A percentile compares a stretch with the other conserved stretches of the same genome.
Conservation (phyloP, 2,113 vertebrate species). For the Sphyrna mokarran region DNA sequence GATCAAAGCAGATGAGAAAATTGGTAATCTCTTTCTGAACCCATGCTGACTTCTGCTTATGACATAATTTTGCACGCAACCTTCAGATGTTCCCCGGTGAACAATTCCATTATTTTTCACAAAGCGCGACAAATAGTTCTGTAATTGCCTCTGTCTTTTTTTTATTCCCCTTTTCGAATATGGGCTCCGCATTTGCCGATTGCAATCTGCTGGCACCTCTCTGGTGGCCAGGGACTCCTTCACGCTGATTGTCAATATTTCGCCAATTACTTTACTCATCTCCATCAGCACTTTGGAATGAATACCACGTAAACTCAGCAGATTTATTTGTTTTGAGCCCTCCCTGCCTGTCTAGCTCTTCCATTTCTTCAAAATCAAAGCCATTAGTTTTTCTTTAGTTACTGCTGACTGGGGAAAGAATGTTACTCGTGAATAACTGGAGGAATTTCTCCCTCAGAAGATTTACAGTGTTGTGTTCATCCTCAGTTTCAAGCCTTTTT, state of each 20-base stretch:
- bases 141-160: no score
- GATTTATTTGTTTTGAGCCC: background rate
- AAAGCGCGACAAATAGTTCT: background rate
- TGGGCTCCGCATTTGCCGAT: no score
- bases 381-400: background rate
- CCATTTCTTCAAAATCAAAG: background rate
- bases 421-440: background rate
- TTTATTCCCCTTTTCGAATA: no score
- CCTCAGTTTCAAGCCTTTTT: background rate
- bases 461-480: background rate
- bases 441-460: no score
- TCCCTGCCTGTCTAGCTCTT: background rate
- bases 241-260: no score
- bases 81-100: background rate
- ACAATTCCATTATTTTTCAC: background rate
- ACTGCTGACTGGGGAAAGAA: background rate
- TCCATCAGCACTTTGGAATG: no score
- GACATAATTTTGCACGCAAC: background rate
- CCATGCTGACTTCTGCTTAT: background rate
- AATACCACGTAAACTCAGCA: background rate
- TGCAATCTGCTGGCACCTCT: no score
- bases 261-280: no score
- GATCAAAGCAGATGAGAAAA: background rate
- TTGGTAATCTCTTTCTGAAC: background rate
- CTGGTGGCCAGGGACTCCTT: no score